These are phyloP conservation scores for Pollimyrus isidori DNA, from an alignment of 2,113 vertebrate genomes.

Conservation along the genomic window DNA sequence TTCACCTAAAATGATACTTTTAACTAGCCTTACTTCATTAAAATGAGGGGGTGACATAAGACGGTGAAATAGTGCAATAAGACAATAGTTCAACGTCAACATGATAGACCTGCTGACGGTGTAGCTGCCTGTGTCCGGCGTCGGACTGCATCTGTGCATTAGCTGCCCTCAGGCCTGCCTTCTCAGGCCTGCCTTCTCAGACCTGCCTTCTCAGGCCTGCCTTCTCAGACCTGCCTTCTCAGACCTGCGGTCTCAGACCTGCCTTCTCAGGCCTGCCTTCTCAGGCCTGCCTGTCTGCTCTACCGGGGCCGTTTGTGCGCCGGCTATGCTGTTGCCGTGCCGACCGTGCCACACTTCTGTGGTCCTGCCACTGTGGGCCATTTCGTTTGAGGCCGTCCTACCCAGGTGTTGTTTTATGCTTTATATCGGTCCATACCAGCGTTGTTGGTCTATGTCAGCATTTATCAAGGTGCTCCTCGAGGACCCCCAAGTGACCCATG, in stretches of 20 bases:
- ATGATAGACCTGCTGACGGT: not conserved
- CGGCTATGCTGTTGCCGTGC: not conserved
- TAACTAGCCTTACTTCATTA: slow-evolving; percentile 29
- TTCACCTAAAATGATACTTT: slow-evolving; percentile 34
- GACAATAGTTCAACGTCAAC: not conserved
- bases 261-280: no score
- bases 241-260: no score
- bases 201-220: no score
- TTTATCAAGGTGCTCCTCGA: not conserved
- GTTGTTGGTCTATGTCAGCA: not conserved
- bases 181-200: no score
- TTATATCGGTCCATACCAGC: not conserved
- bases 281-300: not conserved
- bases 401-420: not conserved
- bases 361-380: not conserved
- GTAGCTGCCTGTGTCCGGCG: no score
- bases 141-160: no score
- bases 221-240: no score
- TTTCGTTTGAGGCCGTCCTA: not conserved
- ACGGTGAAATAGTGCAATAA: not conserved
- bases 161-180: no score
- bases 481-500: not conserved
- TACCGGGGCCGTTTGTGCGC: not conserved
- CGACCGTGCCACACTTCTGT: not conserved
- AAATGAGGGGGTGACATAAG: not conserved